These are phyloP conservation scores for Lampropteryx suffumata DNA, from an alignment of 2,888 invertebrate species.

Conservation along the genomic window DNA sequence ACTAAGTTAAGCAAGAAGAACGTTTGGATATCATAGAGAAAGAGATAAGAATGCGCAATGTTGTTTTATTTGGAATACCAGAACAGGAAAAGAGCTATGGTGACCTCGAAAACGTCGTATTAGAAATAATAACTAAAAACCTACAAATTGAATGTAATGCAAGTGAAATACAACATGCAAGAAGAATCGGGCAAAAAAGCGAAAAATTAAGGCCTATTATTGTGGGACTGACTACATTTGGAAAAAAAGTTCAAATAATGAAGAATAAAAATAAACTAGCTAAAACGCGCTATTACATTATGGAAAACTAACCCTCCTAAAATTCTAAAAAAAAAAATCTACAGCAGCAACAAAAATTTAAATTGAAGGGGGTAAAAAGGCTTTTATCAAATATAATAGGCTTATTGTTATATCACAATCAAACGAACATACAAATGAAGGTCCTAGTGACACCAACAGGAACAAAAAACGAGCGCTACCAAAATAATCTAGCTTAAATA, in stretches of 20 bases:
- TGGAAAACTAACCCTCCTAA: neutral
- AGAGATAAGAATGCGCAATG: neutral
- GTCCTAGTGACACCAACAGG: too few relatives aligned
- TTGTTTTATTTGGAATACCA: neutral
- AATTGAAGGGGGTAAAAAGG: neutral
- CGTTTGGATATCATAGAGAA: neutral
- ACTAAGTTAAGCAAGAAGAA: neutral
- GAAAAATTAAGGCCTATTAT: neutral
- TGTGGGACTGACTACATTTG: neutral
- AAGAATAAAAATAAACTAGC: neutral
- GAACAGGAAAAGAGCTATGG: neutral
- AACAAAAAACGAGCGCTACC: too few relatives aligned
- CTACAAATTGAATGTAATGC: neutral
- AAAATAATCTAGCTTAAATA: too few relatives aligned
- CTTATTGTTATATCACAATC: too few relatives aligned
- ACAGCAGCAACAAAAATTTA: neutral
- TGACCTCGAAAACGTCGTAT: neutral
- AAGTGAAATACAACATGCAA: neutral
- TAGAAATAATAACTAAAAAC: neutral
- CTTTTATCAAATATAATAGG: neutral
- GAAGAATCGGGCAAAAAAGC: neutral
- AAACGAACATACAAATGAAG: too few relatives aligned
- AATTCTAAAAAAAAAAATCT: neutral
- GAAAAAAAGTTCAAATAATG: neutral
- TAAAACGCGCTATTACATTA: neutral